Conservation (phyloP, 2,888 invertebrate species). For the Platycheirus rosarum region DNA sequence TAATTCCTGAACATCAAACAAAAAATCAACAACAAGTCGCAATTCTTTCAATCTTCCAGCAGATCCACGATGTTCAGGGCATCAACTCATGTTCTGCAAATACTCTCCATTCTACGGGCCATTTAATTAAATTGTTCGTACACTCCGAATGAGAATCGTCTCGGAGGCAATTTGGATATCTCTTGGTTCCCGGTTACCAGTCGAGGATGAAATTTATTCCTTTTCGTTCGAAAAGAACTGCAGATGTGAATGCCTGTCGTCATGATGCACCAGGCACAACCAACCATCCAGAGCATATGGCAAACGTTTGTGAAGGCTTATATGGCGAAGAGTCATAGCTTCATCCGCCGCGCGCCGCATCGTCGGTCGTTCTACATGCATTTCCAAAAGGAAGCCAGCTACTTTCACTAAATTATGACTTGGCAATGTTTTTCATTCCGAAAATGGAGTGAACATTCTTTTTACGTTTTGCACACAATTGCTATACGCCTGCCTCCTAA, state of each 20-base stretch:
- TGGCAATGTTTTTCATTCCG: constrained; percentile 62
- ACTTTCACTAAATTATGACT: constrained; percentile 73
- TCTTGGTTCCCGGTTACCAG: constrained; percentile 43
- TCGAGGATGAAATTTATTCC: constrained; percentile 63
- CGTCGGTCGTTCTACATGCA: not conserved
- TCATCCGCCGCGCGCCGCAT: too few species aligned
- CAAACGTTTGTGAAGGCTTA: constrained; percentile 27
- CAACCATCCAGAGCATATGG: constrained; percentile 50
- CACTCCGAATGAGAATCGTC: constrained; percentile 42
- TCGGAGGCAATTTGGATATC: constrained; percentile 50
- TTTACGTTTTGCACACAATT: constrained; percentile 35
- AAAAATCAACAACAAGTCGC: constrained; percentile 8
- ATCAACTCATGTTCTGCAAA: constrained; percentile 44
- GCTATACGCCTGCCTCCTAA: constrained; percentile 48
- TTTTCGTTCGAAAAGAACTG: constrained; percentile 17
- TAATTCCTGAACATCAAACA: not conserved
- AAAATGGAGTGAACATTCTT: constrained; percentile 58
- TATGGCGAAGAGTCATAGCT: constrained; percentile 30
- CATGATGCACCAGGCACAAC: constrained; percentile 45
- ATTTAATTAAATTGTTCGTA: constrained; percentile 79
- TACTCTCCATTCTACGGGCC: constrained; percentile 75
- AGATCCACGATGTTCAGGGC: constrained; percentile 25
- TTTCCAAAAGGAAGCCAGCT: constrained; percentile 48
- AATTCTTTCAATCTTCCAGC: constrained; percentile 28
- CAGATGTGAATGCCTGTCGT: constrained; percentile 50